Evolutionary conservation across 2,888 invertebrate species (phyloP), one percentile per base, ranked within the genome.

Genomic region (Microctonus brassicae): DNA sequence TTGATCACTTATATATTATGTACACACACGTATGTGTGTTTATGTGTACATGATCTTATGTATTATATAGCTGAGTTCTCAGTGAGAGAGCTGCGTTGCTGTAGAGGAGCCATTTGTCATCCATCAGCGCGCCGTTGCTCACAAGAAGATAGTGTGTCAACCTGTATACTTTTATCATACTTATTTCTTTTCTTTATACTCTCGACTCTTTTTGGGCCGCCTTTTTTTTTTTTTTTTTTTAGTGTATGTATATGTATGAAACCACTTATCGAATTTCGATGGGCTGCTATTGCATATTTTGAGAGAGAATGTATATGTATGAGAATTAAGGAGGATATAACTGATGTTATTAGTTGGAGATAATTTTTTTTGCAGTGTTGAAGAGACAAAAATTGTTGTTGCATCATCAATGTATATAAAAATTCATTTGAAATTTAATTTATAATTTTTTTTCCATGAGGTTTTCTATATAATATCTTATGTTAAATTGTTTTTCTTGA

Each of bases 71-170:
- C 82, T 84, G 80, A 83, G 72, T 71, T 58, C n/a, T n/a, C n/a
- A n/a, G 63, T 67, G 62, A 90, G 90, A 90, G 90, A 90, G 84
- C 85, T 84, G 85, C 82, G 82, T 84, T 83, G 17, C 17, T 47
- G 83, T 86, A 83, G 83, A 86, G 82, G 79, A 83, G 83, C 89
- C 89, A 89, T 89, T 90, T 87, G 85, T 88, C 85, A 85, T 85
- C 84, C 83, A 84, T 85, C 85, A 84, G 84, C 79, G 77, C 78
- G 79, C 79, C 70, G 78, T 73, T 79, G 73, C 81, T 72, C 77
- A 74, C 77, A 72, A 73, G 65, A 76, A 80, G 82, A 83, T 82
- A 79, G 78, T 75, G 76, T 73, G 73, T 74, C 73, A 73, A 75
- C 70, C 33, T 58, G 69, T 69, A 70, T 75, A 74, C 76, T 78